Percentiles rank a stretch among this genome's conserved stretches.
phyloP scores from a whole-genome alignment of 2,888 invertebrate genomes.

The Macrophya annulata region DNA sequence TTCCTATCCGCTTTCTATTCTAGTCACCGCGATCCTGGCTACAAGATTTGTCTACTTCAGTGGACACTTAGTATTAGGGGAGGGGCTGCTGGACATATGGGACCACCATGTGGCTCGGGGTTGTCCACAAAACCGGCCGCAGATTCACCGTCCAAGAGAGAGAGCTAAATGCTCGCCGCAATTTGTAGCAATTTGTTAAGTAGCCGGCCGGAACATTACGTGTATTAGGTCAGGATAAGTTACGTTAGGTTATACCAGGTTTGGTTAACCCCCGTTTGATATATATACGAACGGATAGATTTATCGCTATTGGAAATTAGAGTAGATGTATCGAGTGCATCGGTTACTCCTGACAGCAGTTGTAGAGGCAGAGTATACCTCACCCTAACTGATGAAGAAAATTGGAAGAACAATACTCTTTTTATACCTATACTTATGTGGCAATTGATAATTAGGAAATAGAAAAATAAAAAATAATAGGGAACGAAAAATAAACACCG shows the following conservation, averaged over 20 bases:
- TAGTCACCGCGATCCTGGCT: conserved; percentile 39
- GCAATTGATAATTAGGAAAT: neutral
- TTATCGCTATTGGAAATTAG: conserved; percentile 67
- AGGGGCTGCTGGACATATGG: conserved; percentile 75
- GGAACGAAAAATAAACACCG: neutral
- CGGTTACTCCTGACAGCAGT: neutral
- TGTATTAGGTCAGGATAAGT: conserved; percentile 72
- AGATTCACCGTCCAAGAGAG: conserved; percentile 64
- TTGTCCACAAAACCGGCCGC: conserved; percentile 63
- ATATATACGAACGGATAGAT: conserved; percentile 74
- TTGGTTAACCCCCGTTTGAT: conserved; percentile 60
- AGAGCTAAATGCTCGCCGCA: conserved; percentile 76
- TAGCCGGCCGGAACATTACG: conserved; percentile 78
- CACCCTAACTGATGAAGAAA: neutral
- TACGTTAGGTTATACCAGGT: conserved; percentile 20
- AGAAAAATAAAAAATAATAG: neutral
- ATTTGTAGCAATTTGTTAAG: conserved; percentile 80
- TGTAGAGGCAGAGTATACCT: neutral
- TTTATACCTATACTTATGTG: neutral
- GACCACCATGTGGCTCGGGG: conserved; percentile 77
- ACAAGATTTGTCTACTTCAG: conserved; percentile 69
- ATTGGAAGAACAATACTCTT: neutral
- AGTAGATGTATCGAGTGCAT: conserved; percentile 13
- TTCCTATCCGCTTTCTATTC: conserved; percentile 39
- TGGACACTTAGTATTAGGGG: conserved; percentile 67